These are phyloP conservation scores for Siniperca knerii DNA, from an alignment of 2,113 vertebrate species.

Conservation along the genomic window DNA sequence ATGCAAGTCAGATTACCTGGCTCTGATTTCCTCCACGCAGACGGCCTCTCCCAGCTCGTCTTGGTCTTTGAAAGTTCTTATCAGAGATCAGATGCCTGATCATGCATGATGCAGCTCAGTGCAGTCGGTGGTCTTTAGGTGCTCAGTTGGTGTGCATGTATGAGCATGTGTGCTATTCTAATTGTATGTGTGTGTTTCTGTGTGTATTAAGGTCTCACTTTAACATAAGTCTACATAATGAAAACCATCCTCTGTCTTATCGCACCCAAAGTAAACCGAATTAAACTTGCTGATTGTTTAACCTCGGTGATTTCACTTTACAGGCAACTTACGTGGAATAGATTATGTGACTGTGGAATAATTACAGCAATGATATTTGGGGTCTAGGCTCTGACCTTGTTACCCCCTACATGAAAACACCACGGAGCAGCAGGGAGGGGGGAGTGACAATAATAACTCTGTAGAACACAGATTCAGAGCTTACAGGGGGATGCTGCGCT, in stretches of 20 bases:
- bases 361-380: background rate
- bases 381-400: background rate
- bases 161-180: constrained; percentile 12
- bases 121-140: constrained; percentile 22
- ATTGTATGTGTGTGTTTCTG: background rate
- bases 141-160: constrained; percentile 9
- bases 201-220: constrained; percentile 1
- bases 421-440: background rate
- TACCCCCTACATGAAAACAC: background rate
- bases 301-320: constrained; percentile 19
- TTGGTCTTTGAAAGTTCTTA: constrained; percentile 26
- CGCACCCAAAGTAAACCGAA: constrained; percentile 8
- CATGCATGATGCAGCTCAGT: constrained; percentile 2
- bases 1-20: constrained; percentile 37
- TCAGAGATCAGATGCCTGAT: constrained; percentile 52
- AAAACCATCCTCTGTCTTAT: constrained; percentile 19
- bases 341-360: background rate
- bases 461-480: background rate
- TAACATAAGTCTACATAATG: background rate
- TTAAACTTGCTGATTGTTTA: constrained; percentile 29
- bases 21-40: constrained; percentile 54
- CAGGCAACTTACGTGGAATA: background rate
- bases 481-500: background rate
- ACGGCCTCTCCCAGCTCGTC: constrained; percentile 14
- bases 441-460: background rate